phyloP scores from a whole-genome alignment of 2,797 vertebrate genomes.

The Petrocephalus sullivani region DNA sequence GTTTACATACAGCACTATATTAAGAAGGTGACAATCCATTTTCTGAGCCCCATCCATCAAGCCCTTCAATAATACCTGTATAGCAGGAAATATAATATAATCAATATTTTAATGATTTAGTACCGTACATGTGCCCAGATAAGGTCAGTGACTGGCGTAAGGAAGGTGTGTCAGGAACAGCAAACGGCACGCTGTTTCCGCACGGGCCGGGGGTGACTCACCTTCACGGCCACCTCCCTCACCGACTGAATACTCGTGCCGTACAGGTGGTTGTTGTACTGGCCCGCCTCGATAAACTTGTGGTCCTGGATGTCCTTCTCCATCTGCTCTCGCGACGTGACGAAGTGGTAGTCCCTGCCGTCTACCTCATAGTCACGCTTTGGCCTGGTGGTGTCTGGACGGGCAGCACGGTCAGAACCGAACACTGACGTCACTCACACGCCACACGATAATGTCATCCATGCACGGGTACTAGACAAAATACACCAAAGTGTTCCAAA shows the following conservation, averaged over 20 bases:
- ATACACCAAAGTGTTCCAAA: neutral
- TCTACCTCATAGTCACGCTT: conserved; percentile 97
- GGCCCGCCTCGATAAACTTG: conserved; percentile 93
- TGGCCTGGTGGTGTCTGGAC: conserved; percentile 88
- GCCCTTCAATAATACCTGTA: neutral
- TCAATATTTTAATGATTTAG: too few species aligned
- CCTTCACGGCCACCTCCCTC: conserved; percentile 90
- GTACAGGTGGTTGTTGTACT: conserved; percentile 96
- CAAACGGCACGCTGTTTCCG: neutral
- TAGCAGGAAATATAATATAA: too few species aligned
- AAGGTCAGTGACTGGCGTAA: too few species aligned
- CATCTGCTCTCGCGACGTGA: conserved; percentile 93
- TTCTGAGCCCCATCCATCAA: neutral
- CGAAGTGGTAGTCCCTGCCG: conserved; percentile 89
- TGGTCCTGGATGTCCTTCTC: conserved; percentile 98
- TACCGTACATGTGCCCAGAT: too few species aligned
- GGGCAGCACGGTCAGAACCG: neutral
- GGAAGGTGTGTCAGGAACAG: neutral
- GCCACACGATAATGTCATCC: neutral
- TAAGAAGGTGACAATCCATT: neutral
- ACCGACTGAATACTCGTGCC: conserved; percentile 98
- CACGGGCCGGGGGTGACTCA: conserved; percentile 37
- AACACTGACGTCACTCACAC: neutral
- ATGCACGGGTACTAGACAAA: neutral
- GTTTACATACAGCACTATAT: neutral